These are phyloP conservation scores for Eubucco bourcierii DNA, from an alignment of 2,113 vertebrate genomes.

Conservation along the genomic window DNA sequence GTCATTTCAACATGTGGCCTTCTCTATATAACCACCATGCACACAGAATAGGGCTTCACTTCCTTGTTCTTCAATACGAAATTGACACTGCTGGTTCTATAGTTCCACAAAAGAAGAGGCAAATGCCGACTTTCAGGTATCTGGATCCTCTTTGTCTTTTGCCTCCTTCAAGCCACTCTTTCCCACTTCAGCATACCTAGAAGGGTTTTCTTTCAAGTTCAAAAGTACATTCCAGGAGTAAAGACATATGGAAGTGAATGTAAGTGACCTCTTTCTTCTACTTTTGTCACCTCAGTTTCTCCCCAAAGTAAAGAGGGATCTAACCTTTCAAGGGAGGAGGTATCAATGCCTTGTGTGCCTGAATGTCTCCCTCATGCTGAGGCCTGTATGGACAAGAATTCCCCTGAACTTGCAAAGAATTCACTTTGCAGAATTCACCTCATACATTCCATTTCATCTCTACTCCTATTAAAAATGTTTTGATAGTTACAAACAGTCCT, in stretches of 20 bases:
- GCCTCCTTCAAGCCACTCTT: not conserved
- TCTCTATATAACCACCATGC: conserved; percentile 39
- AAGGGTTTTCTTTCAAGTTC: not conserved
- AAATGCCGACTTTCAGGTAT: not conserved
- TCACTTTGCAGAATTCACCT: conserved; percentile 43
- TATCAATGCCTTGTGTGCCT: not conserved
- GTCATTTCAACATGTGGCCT: conserved; percentile 43
- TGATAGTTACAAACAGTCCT: conserved; percentile 4
- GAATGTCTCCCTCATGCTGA: not conserved
- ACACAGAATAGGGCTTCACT: not conserved
- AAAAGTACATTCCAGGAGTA: not conserved
- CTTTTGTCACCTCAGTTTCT: conserved; percentile 2
- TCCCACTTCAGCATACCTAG: not conserved
- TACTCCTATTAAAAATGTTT: not conserved
- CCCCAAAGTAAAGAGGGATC: not conserved
- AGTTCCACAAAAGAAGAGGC: not conserved
- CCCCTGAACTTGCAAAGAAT: not conserved
- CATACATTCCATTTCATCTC: not conserved
- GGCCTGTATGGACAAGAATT: not conserved
- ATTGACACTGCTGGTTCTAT: not conserved
- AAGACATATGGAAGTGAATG: not conserved
- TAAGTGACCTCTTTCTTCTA: not conserved
- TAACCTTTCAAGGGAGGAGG: not conserved
- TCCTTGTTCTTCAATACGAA: not conserved
- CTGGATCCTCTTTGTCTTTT: not conserved